A percentile compares a stretch with the other conserved stretches of the same genome.
phyloP scores from a whole-genome alignment of 2,113 vertebrate genomes.

The Cryptomyrus ogoouensis region DNA sequence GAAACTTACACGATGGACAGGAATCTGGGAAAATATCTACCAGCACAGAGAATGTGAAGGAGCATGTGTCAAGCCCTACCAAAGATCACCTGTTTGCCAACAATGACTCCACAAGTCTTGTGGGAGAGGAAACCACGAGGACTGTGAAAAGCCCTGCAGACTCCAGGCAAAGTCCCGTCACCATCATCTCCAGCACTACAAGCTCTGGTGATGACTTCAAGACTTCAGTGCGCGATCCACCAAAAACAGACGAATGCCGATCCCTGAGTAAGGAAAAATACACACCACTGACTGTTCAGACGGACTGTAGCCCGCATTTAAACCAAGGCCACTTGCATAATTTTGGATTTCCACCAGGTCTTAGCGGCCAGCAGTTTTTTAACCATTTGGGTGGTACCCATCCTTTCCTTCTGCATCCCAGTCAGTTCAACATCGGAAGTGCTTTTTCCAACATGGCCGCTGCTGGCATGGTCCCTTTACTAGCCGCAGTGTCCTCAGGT shows the following conservation, averaged over 20 bases:
- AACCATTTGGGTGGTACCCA: slow-evolving; percentile 78
- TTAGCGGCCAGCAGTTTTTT: slow-evolving; percentile 92
- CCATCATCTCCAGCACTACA: slow-evolving; percentile 84
- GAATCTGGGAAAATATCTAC: slow-evolving; percentile 86
- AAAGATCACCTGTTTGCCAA: slow-evolving; percentile 56
- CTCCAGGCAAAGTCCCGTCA: slow-evolving; percentile 83
- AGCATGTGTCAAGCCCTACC: slow-evolving; percentile 67
- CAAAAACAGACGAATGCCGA: slow-evolving; percentile 76
- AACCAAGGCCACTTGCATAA: slow-evolving; percentile 78
- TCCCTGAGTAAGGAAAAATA: slow-evolving; percentile 76
- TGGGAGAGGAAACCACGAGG: slow-evolving; percentile 58
- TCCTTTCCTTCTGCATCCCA: slow-evolving; percentile 85
- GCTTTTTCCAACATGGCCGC: slow-evolving; percentile 89
- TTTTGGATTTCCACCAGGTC: slow-evolving; percentile 81
- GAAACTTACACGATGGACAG: slow-evolving; percentile 66
- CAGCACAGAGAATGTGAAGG: slow-evolving; percentile 77
- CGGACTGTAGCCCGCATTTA: slow-evolving; percentile 74
- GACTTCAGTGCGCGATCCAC: slow-evolving; percentile 67
- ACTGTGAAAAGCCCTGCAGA: slow-evolving; percentile 78
- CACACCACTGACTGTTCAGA: slow-evolving; percentile 80
- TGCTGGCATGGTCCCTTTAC: slow-evolving; percentile 83
- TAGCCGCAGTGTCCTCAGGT: slow-evolving; percentile 84
- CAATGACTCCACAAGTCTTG: slow-evolving; percentile 51
- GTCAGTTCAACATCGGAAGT: slow-evolving; percentile 92
- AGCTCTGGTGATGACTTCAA: slow-evolving; percentile 75